Percentiles rank a stretch among this genome's conserved stretches.
These are phyloP conservation scores for Albula glossodonta DNA, from an alignment of 2,113 vertebrate species.

Conservation along the genomic window DNA sequence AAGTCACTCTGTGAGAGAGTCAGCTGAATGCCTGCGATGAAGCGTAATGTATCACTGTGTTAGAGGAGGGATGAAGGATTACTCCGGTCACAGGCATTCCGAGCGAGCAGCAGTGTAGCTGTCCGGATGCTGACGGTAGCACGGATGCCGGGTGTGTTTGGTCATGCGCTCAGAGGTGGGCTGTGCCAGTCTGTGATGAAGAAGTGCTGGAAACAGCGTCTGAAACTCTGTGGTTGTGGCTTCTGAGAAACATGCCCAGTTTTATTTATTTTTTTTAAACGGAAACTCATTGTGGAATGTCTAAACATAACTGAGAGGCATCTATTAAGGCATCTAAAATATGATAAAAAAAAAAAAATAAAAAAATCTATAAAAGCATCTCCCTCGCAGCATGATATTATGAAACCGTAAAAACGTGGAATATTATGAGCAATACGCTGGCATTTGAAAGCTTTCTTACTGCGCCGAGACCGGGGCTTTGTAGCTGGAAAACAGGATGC, in stretches of 20 bases:
- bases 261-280: conserved; percentile 11
- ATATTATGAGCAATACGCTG: not conserved
- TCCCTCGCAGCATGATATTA: not conserved
- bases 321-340: not conserved
- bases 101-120: not conserved
- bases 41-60: not conserved
- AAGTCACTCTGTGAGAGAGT: too few relatives aligned
- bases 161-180: not conserved
- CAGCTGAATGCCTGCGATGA: too few relatives aligned
- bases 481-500: too few relatives aligned
- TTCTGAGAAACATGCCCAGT: not conserved
- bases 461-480: too few relatives aligned
- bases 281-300: not conserved
- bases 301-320: not conserved
- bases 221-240: not conserved
- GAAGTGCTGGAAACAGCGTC: not conserved
- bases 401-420: not conserved
- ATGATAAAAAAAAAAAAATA: not conserved
- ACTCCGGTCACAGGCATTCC: not conserved
- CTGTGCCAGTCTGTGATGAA: not conserved
- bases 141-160: not conserved
- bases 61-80: not conserved
- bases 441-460: not conserved
- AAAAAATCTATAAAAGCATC: not conserved
- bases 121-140: not conserved